Base-by-base conservation (phyloP, 1,140 invertebrate genomes). In the Drosophila cardini region DNA sequence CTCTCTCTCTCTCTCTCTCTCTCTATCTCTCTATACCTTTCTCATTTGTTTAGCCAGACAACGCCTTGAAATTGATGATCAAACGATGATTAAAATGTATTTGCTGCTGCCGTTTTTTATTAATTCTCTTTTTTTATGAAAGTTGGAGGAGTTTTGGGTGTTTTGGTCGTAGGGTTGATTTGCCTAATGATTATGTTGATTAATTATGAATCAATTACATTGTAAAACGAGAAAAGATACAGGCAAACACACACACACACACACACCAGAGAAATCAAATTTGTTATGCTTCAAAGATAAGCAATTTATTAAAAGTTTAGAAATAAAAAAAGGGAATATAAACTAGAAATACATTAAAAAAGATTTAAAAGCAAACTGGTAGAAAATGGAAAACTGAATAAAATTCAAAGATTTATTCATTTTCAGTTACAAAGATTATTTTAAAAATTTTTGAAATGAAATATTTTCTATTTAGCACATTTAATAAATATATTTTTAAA, bases 51-150 rank as follows among this genome's bases (percentile, higher is more conserved):
- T 69, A 62, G 57, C 11, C 34, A 57, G 34, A 53, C 60, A 53
- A 21, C 38, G 21, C 36, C 75, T 57, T 15, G 15, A 56, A 79
- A 90, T 90, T 91, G 90, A 90, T 90, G 89, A 90, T 90, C 80
- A 85, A 77, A 90, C 72, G 72, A 84, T 90, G 89, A 90, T 90
- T 85, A 89, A 85, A 91, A 89, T 82, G 85, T 87, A 81, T 90
- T 80, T 78, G 57, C 61, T 50, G 45, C 45, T 43, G 57, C n/a
- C 52, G 42, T 13, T 13, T n/a, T n/a, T n/a, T n/a, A n/a, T n/a
- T n/a, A n/a, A n/a, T n/a, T n/a, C n/a, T n/a, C n/a, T 48, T 76
- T 82, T 82, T 78, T 61, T 75, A 30, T 50, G 7, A 56, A 5
- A 53, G 40, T 13, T 9, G 2, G 15, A 10, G 46, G 10, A 34